Evolutionary conservation across 2,888 invertebrate genomes (phyloP), one percentile per base, ranked within the genome.

Genomic region (Ichneumoninae sp.): DNA sequence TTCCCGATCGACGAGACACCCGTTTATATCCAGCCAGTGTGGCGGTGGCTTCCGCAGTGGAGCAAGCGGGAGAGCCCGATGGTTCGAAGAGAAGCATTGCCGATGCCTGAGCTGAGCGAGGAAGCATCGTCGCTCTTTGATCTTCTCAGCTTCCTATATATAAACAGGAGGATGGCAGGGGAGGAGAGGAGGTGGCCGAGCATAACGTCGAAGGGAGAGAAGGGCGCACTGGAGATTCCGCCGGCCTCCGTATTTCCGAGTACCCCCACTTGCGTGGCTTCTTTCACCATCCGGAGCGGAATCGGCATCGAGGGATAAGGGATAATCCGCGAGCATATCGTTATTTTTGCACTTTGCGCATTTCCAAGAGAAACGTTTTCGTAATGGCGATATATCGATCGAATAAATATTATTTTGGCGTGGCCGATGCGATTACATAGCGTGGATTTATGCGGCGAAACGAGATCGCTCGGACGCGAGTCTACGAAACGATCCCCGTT

Each of bases 91-190:
- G 83, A 76, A 76, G 83, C 83, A 81, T 73, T 83, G 90, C 89
- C 89, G 90, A 92, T 90, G 92, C 90, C 71, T 89, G 88, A 91
- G 91, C 77, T 90, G 90, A 90, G 90, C 91, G 91, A 33, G 30
- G 63, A 91, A 92, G 91, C 88, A 88, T 91, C 88, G 87, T 91
- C 90, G 90, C 89, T 92, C 93, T 93, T 93, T 93, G 93, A 93
- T 93, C 93, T 93, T 92, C 88, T 87, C 1, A 19, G 91, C 90
- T 92, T 92, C 91, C 92, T 93, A 93, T 92, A 92, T 92, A 93
- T 93, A 93, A 92, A 92, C 92, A 91, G 89, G 88, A 88, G 75
- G 65, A 87, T 81, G 83, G 79, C 85, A 70, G 75, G 65, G 33
- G 33, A 75, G 65, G 50, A 16, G 16, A 47, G 44, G 54, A 60